These are phyloP conservation scores for Rhyzopertha dominica DNA, from an alignment of 1,140 invertebrate genomes.

Conservation along the genomic window DNA sequence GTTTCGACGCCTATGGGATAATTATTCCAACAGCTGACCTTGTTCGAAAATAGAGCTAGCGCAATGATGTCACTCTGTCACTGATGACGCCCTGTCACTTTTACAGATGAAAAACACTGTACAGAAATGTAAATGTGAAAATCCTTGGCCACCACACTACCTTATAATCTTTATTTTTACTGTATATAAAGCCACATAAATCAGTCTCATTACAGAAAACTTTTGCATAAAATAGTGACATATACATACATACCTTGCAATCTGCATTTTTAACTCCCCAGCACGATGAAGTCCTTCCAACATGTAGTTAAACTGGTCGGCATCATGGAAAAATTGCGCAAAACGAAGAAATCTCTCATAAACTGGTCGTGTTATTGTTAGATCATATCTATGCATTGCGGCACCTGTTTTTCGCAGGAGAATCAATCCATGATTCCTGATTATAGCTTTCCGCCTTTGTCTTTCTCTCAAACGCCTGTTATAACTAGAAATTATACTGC, in stretches of 20 bases:
- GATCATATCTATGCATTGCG: slow-evolving; percentile 61
- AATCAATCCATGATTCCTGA: slow-evolving; percentile 75
- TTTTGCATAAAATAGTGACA: too few species aligned
- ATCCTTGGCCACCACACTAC: too few species aligned
- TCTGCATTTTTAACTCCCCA: slow-evolving; percentile 60
- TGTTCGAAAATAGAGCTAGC: too few species aligned
- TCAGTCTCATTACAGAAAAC: too few species aligned
- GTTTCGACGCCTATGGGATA: too few species aligned
- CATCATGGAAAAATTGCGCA: slow-evolving; percentile 67
- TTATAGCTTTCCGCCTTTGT: slow-evolving; percentile 62
- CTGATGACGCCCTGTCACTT: too few species aligned
- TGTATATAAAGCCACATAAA: too few species aligned
- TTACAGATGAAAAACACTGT: too few species aligned
- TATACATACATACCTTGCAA: slow-evolving; percentile 52
- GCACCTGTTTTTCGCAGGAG: slow-evolving; percentile 59
- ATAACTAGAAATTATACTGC: slow-evolving; percentile 62
- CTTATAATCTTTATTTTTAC: too few species aligned
- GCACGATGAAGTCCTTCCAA: slow-evolving; percentile 69
- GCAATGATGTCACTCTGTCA: too few species aligned
- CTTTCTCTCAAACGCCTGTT: slow-evolving; percentile 69
- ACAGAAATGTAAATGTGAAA: too few species aligned
- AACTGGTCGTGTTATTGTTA: slow-evolving; percentile 55
- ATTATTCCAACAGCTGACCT: too few species aligned
- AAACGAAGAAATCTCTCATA: slow-evolving; percentile 63
- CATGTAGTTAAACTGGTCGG: slow-evolving; percentile 70